Conservation (phyloP, 2,888 invertebrate genomes). For the Zele albiditarsus region DNA sequence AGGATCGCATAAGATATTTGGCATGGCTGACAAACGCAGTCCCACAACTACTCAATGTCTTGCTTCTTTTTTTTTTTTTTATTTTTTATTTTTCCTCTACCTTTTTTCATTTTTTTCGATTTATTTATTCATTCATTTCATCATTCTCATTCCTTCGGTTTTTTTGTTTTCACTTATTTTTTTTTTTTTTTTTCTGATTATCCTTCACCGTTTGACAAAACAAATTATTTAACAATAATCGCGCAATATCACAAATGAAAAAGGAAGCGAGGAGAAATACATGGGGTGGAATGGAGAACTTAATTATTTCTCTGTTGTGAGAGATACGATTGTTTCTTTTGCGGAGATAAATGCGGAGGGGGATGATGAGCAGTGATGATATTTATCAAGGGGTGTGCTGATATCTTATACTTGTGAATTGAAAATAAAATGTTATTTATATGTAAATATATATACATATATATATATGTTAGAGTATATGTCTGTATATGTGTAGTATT, state of each 20-base stretch:
- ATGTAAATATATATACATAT: not conserved
- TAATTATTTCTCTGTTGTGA: conserved; percentile 28
- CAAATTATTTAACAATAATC: conserved; percentile 1
- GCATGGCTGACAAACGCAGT: conserved; percentile 17
- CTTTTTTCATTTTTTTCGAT: not conserved
- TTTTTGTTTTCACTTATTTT: not conserved
- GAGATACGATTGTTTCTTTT: conserved; percentile 34
- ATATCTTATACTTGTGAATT: not conserved
- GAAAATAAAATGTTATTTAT: conserved; percentile 3
- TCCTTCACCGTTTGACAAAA: not conserved
- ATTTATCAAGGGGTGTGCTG: not conserved
- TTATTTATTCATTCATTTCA: not conserved
- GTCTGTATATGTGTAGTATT: not conserved
- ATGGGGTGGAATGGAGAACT: conserved; percentile 12
- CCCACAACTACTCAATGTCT: not conserved
- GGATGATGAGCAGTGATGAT: conserved; percentile 6
- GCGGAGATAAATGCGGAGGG: conserved; percentile 29
- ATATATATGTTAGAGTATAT: not conserved
- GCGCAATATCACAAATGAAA: conserved; percentile 7
- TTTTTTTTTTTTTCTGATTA: not conserved
- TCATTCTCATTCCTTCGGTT: not conserved
- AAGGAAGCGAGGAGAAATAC: not conserved
- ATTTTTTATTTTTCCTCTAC: conserved; percentile 4
- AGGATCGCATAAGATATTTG: conserved; percentile 1
- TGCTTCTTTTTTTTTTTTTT: not conserved